A percentile compares a stretch with the other conserved stretches of the same genome.
phyloP scores from a whole-genome alignment of 2,888 invertebrate genomes.

The Callosobruchus maculatus region DNA sequence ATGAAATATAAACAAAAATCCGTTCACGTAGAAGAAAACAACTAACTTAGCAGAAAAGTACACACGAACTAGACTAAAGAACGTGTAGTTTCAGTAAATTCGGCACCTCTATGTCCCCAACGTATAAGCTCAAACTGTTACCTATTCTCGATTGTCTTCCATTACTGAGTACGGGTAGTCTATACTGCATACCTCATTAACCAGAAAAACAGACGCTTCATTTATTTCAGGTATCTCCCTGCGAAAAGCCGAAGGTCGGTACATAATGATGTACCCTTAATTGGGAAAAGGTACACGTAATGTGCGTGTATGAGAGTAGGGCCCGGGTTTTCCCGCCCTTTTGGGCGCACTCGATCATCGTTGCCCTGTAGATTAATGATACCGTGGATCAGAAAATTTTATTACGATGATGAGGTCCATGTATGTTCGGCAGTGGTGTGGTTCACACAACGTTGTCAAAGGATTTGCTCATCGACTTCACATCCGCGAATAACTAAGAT shows the following conservation, averaged over 20 bases:
- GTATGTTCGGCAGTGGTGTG: neutral
- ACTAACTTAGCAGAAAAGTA: no score
- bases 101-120: no score
- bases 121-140: no score
- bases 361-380: neutral
- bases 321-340: no score
- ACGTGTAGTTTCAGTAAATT: no score
- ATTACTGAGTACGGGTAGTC: neutral
- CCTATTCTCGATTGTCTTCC: no score
- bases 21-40: no score
- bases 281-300: neutral
- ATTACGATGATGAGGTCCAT: neutral
- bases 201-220: neutral
- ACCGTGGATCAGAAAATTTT: neutral
- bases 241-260: neutral
- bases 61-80: no score
- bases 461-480: no score
- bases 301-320: neutral
- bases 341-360: neutral
- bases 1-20: no score
- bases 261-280: neutral
- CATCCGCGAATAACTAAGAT: no score
- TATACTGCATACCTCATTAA: neutral
- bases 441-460: neutral
- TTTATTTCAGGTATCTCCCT: neutral